A percentile compares a stretch with the other conserved stretches of the same genome.
These are phyloP conservation scores for Oophaga sylvatica DNA, from an alignment of 2,797 vertebrate species.

Conservation along the genomic window DNA sequence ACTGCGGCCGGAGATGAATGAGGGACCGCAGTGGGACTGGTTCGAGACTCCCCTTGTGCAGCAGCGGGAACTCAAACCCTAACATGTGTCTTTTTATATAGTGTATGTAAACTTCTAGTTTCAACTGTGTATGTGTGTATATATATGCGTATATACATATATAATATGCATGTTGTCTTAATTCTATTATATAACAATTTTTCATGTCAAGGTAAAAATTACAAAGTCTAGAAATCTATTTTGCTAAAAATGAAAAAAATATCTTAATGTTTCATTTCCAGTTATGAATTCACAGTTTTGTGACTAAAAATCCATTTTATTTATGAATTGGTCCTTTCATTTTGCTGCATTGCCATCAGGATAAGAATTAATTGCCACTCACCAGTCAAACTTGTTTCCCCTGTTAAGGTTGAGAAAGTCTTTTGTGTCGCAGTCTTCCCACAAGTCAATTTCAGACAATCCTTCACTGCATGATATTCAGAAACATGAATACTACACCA, in stretches of 20 bases:
- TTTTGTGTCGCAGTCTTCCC: conserved; percentile 35
- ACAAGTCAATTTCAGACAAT: conserved; percentile 48
- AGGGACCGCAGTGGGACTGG: no score
- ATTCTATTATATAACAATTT: background rate
- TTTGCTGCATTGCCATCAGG: conserved; percentile 24
- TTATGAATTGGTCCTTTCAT: conserved; percentile 26
- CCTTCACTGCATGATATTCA: conserved; percentile 56
- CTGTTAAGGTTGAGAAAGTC: conserved; percentile 26
- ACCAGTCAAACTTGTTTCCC: conserved; percentile 43
- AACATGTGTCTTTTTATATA: no score
- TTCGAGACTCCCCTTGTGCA: no score
- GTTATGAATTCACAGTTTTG: background rate
- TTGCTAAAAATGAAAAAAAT: background rate
- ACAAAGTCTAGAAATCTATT: conserved; percentile 1
- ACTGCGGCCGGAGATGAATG: no score
- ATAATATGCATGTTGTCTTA: no score
- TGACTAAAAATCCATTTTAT: conserved; percentile 26
- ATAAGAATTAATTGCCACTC: conserved; percentile 42
- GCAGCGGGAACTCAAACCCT: no score
- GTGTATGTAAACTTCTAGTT: no score
- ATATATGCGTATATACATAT: no score
- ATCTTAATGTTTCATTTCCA: background rate
- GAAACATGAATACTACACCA: conserved; percentile 62
- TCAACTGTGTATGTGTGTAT: no score
- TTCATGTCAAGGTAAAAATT: background rate